phyloP scores from a whole-genome alignment of 2,797 vertebrate species.

The Malurus splendens region DNA sequence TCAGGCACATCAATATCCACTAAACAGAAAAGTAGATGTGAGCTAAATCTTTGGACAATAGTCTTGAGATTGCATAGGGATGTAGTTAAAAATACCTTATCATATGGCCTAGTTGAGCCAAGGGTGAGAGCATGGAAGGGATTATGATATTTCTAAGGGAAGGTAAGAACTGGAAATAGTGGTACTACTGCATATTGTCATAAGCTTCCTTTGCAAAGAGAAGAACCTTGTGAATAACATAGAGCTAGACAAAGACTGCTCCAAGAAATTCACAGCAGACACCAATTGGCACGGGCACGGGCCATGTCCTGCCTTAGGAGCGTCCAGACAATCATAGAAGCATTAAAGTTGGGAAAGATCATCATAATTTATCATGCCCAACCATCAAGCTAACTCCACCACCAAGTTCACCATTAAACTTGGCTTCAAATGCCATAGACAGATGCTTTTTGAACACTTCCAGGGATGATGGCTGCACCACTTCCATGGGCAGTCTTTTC shows the following conservation, averaged over 20 bases:
- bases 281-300: neutral
- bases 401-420: neutral
- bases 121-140: neutral
- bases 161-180: neutral
- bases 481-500: neutral
- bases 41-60: slow-evolving; percentile 18
- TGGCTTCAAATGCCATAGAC: neutral
- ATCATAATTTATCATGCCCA: neutral
- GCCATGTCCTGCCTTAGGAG: neutral
- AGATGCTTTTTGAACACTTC: neutral
- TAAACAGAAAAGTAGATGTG: slow-evolving; percentile 4
- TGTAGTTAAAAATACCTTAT: neutral
- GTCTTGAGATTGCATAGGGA: neutral
- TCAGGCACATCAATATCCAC: neutral
- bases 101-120: neutral
- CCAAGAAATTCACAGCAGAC: neutral
- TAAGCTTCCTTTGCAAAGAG: neutral
- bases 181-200: neutral
- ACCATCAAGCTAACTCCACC: neutral
- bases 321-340: neutral
- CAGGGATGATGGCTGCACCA: neutral
- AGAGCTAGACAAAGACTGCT: neutral
- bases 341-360: fast-evolving
- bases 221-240: neutral
- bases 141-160: neutral